These are phyloP conservation scores for Nerophis lumbriciformis DNA, from an alignment of 2,113 vertebrate species.

Conservation along the genomic window DNA sequence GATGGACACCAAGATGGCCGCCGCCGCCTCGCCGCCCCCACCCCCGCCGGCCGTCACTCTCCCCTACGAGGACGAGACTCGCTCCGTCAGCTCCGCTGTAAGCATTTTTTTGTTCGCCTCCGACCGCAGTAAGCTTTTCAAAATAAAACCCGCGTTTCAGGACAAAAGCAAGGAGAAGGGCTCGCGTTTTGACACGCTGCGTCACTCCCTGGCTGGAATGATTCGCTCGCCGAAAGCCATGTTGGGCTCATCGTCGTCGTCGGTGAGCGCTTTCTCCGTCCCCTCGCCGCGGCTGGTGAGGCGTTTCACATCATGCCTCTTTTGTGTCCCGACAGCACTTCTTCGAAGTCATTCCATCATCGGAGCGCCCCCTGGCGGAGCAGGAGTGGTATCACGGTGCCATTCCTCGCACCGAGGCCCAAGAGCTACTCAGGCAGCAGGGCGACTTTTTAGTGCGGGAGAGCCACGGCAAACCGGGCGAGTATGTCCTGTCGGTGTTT, in stretches of 20 bases:
- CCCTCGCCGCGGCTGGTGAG: too few relatives aligned
- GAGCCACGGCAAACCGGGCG: conserved; percentile 96
- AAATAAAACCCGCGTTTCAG: conserved; percentile 57
- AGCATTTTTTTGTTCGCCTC: background rate
- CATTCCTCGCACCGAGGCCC: conserved; percentile 92
- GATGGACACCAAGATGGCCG: conserved; percentile 81
- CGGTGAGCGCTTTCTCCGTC: conserved; percentile 70
- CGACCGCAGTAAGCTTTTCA: background rate
- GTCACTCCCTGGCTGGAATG: conserved; percentile 92
- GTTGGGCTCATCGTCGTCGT: conserved; percentile 76
- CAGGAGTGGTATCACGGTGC: conserved; percentile 98
- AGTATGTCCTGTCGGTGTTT: conserved; percentile 98
- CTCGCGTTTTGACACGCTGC: conserved; percentile 93
- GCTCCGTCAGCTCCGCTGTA: conserved; percentile 91
- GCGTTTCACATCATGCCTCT: background rate
- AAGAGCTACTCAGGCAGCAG: conserved; percentile 91
- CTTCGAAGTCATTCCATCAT: conserved; percentile 83
- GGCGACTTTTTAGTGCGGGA: conserved; percentile 97
- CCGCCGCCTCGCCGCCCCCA: conserved; percentile 74
- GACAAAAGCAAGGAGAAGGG: conserved; percentile 86
- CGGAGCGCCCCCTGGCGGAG: conserved; percentile 88
- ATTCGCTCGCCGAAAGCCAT: conserved; percentile 89
- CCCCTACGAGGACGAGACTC: conserved; percentile 92
- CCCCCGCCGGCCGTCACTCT: conserved; percentile 85
- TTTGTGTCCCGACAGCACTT: conserved; percentile 67